These are phyloP conservation scores for Pomacea maculata DNA, from an alignment of 1,140 invertebrate genomes.

Conservation along the genomic window DNA sequence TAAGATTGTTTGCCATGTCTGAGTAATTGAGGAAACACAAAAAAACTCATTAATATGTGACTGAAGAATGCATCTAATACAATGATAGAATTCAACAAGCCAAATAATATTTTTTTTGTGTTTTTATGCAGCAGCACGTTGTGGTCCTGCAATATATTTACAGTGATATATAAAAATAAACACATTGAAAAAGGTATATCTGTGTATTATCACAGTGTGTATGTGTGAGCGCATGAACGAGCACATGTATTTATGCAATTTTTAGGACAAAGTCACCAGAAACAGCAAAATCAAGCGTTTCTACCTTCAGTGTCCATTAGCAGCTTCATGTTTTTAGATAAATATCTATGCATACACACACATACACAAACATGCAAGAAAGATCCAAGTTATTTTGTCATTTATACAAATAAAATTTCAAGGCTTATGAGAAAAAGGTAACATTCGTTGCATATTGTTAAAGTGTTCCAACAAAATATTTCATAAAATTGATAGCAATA, in stretches of 20 bases:
- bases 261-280: neutral
- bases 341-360: neutral
- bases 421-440: neutral
- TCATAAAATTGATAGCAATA: neutral
- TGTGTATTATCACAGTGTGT: neutral
- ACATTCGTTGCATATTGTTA: neutral
- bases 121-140: conserved; percentile 1
- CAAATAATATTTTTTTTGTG: neutral
- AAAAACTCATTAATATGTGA: neutral
- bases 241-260: neutral
- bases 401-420: neutral
- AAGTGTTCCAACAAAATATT: neutral
- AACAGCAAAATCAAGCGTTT: neutral
- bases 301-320: neutral
- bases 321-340: neutral
- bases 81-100: neutral
- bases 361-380: neutral
- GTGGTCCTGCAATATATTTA: neutral
- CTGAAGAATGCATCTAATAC: neutral
- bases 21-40: too few species aligned
- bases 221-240: neutral
- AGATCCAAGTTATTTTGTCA: neutral
- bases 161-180: neutral
- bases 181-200: neutral
- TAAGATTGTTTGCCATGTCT: too few species aligned